A percentile compares a stretch with the other conserved stretches of the same genome.
Evolutionary conservation across 2,888 invertebrate species (phyloP).

Genomic region (Lypha dubia): DNA sequence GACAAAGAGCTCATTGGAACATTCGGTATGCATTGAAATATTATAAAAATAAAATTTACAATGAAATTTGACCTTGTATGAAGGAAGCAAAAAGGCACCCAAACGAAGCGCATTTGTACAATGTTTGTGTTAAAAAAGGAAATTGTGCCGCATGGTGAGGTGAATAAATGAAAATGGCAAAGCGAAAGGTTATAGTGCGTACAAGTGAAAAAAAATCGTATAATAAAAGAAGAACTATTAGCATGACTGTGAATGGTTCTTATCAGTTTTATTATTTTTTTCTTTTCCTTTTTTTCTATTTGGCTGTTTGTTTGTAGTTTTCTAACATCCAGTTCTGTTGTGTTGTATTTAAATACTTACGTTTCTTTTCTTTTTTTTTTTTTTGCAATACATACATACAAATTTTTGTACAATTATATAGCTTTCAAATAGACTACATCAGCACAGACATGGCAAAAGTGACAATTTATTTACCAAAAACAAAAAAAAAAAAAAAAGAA

Average conservation of each 20-base stretch:
- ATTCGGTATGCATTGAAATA: neutral
- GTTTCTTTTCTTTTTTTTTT: neutral
- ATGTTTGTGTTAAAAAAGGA: slow-evolving; percentile 18
- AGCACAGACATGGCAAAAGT: slow-evolving; percentile 26
- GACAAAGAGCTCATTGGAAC: too few relatives aligned
- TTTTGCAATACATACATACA: slow-evolving; percentile 31
- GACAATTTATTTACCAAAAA: slow-evolving; percentile 8
- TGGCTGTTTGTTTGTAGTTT: slow-evolving; percentile 41
- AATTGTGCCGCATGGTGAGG: slow-evolving; percentile 37
- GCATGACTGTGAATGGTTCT: slow-evolving; percentile 70
- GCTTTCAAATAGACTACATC: slow-evolving; percentile 53
- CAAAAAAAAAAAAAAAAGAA: neutral
- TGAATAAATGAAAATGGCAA: slow-evolving; percentile 30
- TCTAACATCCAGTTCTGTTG: slow-evolving; percentile 22
- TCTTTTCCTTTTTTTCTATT: slow-evolving; percentile 3
- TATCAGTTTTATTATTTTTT: slow-evolving; percentile 62
- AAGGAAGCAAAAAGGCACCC: slow-evolving; percentile 3
- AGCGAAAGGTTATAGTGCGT: slow-evolving; percentile 37
- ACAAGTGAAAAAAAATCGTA: slow-evolving; percentile 4
- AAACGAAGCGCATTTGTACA: neutral
- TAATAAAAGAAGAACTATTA: slow-evolving; percentile 68
- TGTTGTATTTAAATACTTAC: slow-evolving; percentile 15
- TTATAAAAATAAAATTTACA: neutral
- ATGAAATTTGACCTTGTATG: slow-evolving; percentile 72
- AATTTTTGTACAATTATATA: slow-evolving; percentile 43